Base-by-base conservation (phyloP, 2,888 invertebrate genomes). In the Keiferia lycopersicella region DNA sequence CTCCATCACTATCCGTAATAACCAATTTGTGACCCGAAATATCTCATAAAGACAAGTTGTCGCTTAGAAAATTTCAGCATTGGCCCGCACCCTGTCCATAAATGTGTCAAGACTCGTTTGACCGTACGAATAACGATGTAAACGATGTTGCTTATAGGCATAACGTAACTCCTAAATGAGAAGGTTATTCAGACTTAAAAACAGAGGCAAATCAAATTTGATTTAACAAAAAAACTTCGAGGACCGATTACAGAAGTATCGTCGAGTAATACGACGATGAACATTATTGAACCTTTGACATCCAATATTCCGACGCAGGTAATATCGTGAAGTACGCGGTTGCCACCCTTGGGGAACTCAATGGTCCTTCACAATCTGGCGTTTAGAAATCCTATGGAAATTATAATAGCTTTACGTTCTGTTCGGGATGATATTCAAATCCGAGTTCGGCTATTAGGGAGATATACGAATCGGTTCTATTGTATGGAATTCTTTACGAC, bases 401-500 rank as follows among this genome's bases (percentile, higher is more conserved):
- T 57, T 71, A 68, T 74, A 80, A 78, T 76, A 72, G 74, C 73
- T 77, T 73, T 69, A 74, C 72, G n/a, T 30, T 53, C n/a, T 56
- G 67, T 73, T 69, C 65, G 65, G 66, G 72, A 78, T 71, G 64
- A 65, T 74, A 71, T 73, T 71, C 65, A 66, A 69, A 70, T 70
- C 65, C 70, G 58, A 20, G 50, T 50, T 4, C 8, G 20, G 10
- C 50, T 11, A 50, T 22, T 50, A 20, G 26, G 26, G 26, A 26
- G 50, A 50, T 20, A 50, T 50, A 18, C 18, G 20, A 20, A 22
- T 22, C n/a, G 45, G n/a, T 45, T 45, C 14, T 41, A n/a, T 12
- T n/a, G n/a, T 14, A n/a, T 41, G n/a, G n/a, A 45, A 16, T 10
- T 18, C 16, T 3, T 34, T 56, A 1, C 14, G 26, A 14, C 14